Conservation (phyloP, 2,113 vertebrate species). For the Coptodon bakossiorum region DNA sequence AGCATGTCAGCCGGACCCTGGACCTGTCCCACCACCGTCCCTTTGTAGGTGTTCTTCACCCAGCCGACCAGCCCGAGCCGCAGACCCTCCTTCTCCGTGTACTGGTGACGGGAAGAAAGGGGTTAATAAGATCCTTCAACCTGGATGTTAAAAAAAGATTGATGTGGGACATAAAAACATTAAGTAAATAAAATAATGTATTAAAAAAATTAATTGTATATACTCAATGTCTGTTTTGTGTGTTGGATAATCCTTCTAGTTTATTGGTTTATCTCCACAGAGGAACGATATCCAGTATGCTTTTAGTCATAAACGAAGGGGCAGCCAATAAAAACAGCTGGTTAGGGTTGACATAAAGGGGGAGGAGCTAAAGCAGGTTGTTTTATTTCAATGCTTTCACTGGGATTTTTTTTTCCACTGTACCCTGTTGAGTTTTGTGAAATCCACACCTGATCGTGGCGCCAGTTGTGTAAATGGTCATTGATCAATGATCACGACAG, state of each 20-base stretch:
- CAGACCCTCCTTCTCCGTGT: conserved; percentile 83
- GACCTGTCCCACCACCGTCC: conserved; percentile 85
- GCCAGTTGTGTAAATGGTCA: not conserved
- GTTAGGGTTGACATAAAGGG: not conserved
- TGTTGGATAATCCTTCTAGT: not conserved
- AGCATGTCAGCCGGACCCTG: conserved; percentile 82
- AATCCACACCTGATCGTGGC: not conserved
- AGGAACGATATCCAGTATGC: not conserved
- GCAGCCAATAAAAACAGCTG: not conserved
- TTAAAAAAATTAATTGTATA: not conserved
- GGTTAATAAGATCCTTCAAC: not conserved
- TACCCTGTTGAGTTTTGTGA: not conserved
- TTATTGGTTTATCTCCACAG: not conserved
- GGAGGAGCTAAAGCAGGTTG: not conserved
- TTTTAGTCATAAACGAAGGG: not conserved
- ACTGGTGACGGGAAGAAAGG: conserved; percentile 58
- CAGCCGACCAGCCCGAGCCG: conserved; percentile 86
- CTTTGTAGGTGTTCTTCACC: conserved; percentile 85
- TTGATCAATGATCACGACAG: not conserved
- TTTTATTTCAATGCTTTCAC: not conserved
- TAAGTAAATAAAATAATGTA: not conserved
- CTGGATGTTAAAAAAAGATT: not conserved
- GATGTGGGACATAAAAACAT: not conserved
- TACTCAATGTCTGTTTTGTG: not conserved
- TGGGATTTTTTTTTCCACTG: fast-evolving